Conservation (phyloP, 2,113 vertebrate genomes). For the Melospiza melodia region DNA sequence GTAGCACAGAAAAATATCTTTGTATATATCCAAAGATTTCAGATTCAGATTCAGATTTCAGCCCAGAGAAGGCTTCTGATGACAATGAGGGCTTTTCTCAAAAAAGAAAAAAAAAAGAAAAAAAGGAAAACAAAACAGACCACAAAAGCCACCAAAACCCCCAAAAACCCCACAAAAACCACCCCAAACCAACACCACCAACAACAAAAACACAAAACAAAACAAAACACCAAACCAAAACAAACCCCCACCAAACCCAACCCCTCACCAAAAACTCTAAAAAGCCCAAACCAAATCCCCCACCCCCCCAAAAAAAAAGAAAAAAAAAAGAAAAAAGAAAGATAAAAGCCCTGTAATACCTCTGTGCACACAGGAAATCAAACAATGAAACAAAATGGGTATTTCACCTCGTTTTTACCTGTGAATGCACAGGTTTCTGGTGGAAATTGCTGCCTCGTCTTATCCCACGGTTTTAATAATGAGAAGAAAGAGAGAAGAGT, state of each 20-base stretch:
- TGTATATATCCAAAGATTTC: neutral
- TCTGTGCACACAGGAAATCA: neutral
- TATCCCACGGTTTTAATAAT: accelerated
- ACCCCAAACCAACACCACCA: too few relatives aligned
- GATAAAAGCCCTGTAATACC: neutral
- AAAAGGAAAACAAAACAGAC: too few relatives aligned
- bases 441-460: neutral
- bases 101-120: too few relatives aligned
- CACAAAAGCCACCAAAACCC: too few relatives aligned
- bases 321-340: neutral
- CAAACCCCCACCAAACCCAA: too few relatives aligned
- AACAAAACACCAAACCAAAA: neutral
- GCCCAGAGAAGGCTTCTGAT: neutral
- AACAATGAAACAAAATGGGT: neutral
- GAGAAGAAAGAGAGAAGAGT: neutral
- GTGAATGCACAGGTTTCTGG: neutral
- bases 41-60: neutral
- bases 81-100: neutral
- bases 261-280: neutral
- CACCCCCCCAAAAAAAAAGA: too few relatives aligned
- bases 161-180: too few relatives aligned
- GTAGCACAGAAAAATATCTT: neutral
- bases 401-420: neutral
- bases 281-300: neutral
- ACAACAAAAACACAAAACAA: neutral